Percentiles rank a stretch among this genome's conserved stretches.
Evolutionary conservation across 2,888 invertebrate genomes (phyloP).

Genomic region (Lepetodrilus schrolli): DNA sequence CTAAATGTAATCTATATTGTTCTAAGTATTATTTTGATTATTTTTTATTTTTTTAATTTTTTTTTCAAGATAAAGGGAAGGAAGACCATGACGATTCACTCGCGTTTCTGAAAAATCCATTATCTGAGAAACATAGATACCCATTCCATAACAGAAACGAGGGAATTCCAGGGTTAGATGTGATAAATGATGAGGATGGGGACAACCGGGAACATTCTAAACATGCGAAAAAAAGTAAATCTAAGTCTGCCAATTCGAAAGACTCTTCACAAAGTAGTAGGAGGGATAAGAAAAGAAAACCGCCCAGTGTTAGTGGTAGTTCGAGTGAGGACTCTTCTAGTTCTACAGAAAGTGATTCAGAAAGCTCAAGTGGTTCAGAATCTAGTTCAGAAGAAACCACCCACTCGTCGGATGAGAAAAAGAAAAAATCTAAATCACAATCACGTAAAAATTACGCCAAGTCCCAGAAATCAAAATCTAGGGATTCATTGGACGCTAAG

Average conservation of each 20-base stretch:
- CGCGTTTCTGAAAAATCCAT: constrained; percentile 54
- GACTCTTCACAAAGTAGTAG: constrained; percentile 33
- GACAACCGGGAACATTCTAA: constrained; percentile 29
- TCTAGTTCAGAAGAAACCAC: constrained; percentile 50
- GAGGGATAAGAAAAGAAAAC: constrained; percentile 21
- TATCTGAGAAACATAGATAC: constrained; percentile 50
- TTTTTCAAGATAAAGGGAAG: constrained; percentile 36
- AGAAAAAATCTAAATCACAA: constrained; percentile 28
- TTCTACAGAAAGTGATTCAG: constrained; percentile 49
- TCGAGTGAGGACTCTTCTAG: constrained; percentile 38
- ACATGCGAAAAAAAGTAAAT: constrained; percentile 32
- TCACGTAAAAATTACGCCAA: constrained; percentile 9
- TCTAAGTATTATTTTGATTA: neutral
- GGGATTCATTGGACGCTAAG: neutral
- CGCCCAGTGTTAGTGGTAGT: constrained; percentile 32
- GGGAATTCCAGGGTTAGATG: constrained; percentile 60
- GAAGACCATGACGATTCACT: constrained; percentile 40
- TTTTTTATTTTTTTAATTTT: neutral
- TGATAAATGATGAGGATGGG: constrained; percentile 32
- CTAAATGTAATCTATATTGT: too few relatives aligned
- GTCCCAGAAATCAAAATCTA: neutral
- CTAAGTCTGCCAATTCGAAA: constrained; percentile 27
- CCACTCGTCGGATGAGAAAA: constrained; percentile 29
- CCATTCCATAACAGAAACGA: constrained; percentile 55
- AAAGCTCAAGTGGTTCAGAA: constrained; percentile 45